Base-by-base conservation (phyloP, 2,113 vertebrate species). In the Ranitomeya imitator region DNA sequence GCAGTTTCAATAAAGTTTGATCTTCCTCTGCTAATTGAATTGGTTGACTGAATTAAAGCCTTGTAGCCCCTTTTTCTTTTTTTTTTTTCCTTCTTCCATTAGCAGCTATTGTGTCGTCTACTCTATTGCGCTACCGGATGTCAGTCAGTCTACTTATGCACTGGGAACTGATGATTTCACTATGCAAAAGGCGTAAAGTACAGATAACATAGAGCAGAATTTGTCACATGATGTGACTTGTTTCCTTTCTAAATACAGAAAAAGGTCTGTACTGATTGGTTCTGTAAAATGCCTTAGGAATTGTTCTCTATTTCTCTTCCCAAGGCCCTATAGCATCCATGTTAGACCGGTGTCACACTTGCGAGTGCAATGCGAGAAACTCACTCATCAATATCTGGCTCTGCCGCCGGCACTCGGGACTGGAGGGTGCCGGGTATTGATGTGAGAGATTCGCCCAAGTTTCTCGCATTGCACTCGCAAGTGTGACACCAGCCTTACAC, bases 1-100 rank as follows among this genome's bases (percentile, higher is more conserved):
- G 96, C 97, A 96, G 98, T 99, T 99, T 98, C 96, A 98, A 99
- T 98, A 99, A 98, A 97, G 96, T 95, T 98, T 94, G 96, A 98
- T 98, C 96, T 98, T 98, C 96, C 96, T 97, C 96, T 95, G 95
- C 95, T 95, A 94, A 94, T 92, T 93, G 93, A 93, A 93, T 93
- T 94, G 73, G 54, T 78, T 89, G 82, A 85, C 77, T 88, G 11
- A 88, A 26, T 13, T 18, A 45, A 85, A 76, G 45, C 13, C 21
- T 60, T 76, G 21, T 23, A 67, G n/a, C 60, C 26, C 23, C 31
- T 13, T 13, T 7, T 57, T 60, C 23, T 54, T 7, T 51, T 63
- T 82, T 63, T 82, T 51, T 52, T 45, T 45, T 19, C 51, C 52
- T 83, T n/a, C 2, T 12, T 19, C 18, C 14, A 31, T n/a, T 18